Evolutionary conservation across 1,140 invertebrate species (phyloP), one percentile per base, ranked within the genome.

Genomic region (Eufriesea mexicana): DNA sequence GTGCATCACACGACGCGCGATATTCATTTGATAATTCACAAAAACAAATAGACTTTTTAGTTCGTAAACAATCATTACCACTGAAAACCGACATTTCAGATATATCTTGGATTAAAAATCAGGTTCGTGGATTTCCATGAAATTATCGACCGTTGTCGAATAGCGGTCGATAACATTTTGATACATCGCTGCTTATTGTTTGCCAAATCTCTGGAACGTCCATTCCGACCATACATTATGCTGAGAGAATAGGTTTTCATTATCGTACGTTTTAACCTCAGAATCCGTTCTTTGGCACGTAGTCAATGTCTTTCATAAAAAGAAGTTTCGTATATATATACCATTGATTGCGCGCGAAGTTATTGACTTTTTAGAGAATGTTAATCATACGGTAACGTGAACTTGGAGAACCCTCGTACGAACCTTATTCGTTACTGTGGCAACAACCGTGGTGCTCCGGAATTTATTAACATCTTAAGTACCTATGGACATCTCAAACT

Each of bases 221-320:
- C 9, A 23, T 59, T 47, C 2, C 1, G 47, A n/a, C 28, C n/a
- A 18, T 73, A 45, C n/a, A 28, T 62, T 28, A 47, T 16, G 7
- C 28, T 7, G 10, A 55, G 28, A 35, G 28, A 71, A 84, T 89
- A 85, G 81, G 68, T 86, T n/a, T n/a, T 83, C 82, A 87, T 90
- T 90, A 88, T 88, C 86, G 82, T 84, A 79, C 84, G 84, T 86
- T 89, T 84, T 75, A 84, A 84, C 84, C 80, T 84, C 66, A 81
- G 79, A 84, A 91, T 90, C 90, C 85, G 89, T 90, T 64, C 86
- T 84, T 88, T 89, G 91, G 89, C 90, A 84, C 74, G 68, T 70
- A 14, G 79, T 90, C 91, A 89, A 86, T 85, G 89, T 64, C 70
- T 18, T 45, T 64, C 64, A 18, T 25, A 72, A 70, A 67, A 62